A percentile compares a stretch with the other conserved stretches of the same genome.
Conservation (phyloP, 1,140 invertebrate species). For the Drosophila subpulchrella region DNA sequence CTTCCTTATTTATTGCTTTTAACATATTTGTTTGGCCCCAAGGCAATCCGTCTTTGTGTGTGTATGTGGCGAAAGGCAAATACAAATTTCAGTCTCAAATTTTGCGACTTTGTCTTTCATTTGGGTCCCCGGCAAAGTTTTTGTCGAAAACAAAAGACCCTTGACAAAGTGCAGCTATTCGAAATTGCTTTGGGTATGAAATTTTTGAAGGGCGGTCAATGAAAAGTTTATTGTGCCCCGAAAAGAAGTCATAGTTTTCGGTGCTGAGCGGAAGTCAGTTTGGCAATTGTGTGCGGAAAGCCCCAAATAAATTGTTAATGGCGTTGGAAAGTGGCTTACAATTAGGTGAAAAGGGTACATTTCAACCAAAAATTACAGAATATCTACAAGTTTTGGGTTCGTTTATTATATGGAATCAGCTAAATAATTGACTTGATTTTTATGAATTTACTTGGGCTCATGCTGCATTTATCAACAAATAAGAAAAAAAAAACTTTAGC, state of each 20-base stretch:
- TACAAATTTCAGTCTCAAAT: slow-evolving; percentile 61
- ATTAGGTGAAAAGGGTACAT: neutral
- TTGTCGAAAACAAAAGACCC: slow-evolving; percentile 39
- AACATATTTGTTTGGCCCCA: slow-evolving; percentile 52
- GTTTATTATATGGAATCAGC: neutral
- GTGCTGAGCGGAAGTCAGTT: slow-evolving; percentile 9
- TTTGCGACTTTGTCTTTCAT: slow-evolving; percentile 56
- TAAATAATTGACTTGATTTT: neutral
- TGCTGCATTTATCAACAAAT: neutral
- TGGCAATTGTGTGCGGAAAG: slow-evolving; percentile 27
- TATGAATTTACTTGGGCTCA: neutral
- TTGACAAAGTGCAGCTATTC: slow-evolving; percentile 50
- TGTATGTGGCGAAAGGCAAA: slow-evolving; percentile 30
- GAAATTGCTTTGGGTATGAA: slow-evolving; percentile 31
- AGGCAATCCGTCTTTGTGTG: slow-evolving; percentile 46
- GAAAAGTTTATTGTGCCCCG: slow-evolving; percentile 37
- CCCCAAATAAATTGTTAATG: slow-evolving; percentile 37
- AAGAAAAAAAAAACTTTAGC: too few species aligned
- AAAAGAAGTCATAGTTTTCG: slow-evolving; percentile 29
- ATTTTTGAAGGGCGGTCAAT: slow-evolving; percentile 31
- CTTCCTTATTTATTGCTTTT: slow-evolving; percentile 43
- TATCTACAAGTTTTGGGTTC: neutral
- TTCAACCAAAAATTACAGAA: neutral
- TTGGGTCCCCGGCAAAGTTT: slow-evolving; percentile 46
- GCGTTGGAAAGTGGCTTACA: slow-evolving; percentile 11